A percentile compares a stretch with the other conserved stretches of the same genome.
phyloP scores from a whole-genome alignment of 37 sponge, comb jelly and placozoan genomes.

The Ephydatia muelleri region DNA sequence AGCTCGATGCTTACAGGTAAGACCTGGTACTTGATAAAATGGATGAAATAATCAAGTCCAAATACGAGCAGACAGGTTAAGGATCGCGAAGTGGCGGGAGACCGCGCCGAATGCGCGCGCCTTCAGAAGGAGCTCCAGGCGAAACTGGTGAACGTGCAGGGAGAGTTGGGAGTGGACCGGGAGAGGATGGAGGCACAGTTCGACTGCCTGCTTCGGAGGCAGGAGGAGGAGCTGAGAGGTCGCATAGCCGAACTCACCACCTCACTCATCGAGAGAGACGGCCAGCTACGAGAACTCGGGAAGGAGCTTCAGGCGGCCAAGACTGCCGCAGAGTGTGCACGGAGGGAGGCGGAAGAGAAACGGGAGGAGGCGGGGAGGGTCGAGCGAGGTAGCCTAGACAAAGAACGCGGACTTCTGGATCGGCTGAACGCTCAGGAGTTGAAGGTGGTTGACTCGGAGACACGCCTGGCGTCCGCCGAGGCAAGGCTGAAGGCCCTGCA shows the following conservation, averaged over 20 bases:
- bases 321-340: constrained; percentile 28
- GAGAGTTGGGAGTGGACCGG: constrained; percentile 1
- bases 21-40: neutral
- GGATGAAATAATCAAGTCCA: neutral
- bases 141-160: constrained; percentile 30
- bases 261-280: neutral
- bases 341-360: neutral
- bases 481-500: neutral
- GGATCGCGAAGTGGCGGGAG: constrained; percentile 24
- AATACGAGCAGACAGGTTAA: neutral
- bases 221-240: constrained; percentile 21
- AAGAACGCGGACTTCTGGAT: neutral
- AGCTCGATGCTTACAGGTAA: constrained; percentile 17
- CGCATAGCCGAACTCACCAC: neutral
- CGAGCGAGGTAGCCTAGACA: constrained; percentile 3
- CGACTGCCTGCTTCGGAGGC: neutral
- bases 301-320: constrained; percentile 52
- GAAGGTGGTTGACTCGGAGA: constrained; percentile 1
- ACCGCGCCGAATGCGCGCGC: constrained; percentile 1
- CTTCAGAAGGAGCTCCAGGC: constrained; percentile 25
- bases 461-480: constrained; percentile 11
- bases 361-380: neutral
- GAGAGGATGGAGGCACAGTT: too few species aligned
- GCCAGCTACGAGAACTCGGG: constrained; percentile 8
- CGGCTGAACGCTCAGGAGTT: neutral